phyloP scores from a whole-genome alignment of 2,888 invertebrate genomes.

The Macropis europaea region DNA sequence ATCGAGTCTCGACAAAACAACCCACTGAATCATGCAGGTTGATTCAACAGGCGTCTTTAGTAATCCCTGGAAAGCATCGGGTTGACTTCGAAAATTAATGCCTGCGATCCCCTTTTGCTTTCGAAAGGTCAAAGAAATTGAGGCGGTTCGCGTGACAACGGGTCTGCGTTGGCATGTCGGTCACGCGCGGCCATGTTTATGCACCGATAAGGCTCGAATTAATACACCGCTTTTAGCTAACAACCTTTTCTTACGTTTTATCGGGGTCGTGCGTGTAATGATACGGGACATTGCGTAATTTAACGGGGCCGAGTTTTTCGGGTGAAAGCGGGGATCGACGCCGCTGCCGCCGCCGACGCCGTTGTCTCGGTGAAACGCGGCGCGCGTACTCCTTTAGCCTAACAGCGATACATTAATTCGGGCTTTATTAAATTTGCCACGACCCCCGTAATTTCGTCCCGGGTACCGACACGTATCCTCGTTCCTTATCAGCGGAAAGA shows the following conservation, averaged over 20 bases:
- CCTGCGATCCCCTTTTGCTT: not conserved
- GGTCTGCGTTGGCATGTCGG: conserved; percentile 1
- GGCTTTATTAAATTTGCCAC: conserved; percentile 59
- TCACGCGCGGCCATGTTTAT: conserved; percentile 37
- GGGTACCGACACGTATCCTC: conserved; percentile 29
- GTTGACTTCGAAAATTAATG: too few species aligned
- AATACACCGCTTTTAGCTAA: conserved; percentile 36
- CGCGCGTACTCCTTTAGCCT: conserved; percentile 18
- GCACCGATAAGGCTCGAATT: conserved; percentile 33
- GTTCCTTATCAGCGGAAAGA: conserved; percentile 56
- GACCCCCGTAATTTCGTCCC: conserved; percentile 60
- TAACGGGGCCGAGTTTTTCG: conserved; percentile 29
- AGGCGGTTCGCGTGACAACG: conserved; percentile 12
- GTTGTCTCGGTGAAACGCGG: not conserved
- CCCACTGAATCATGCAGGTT: too few species aligned
- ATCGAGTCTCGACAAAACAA: too few species aligned
- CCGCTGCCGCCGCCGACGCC: not conserved
- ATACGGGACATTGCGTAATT: conserved; percentile 40
- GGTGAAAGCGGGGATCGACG: conserved; percentile 16
- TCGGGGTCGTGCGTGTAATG: conserved; percentile 44
- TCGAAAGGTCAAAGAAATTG: not conserved
- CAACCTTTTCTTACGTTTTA: conserved; percentile 25
- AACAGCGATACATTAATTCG: conserved; percentile 57
- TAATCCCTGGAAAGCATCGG: too few species aligned
- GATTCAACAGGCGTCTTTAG: not conserved